These are phyloP conservation scores for Drosophila eohydei DNA, from an alignment of 2,888 invertebrate species.

Conservation along the genomic window DNA sequence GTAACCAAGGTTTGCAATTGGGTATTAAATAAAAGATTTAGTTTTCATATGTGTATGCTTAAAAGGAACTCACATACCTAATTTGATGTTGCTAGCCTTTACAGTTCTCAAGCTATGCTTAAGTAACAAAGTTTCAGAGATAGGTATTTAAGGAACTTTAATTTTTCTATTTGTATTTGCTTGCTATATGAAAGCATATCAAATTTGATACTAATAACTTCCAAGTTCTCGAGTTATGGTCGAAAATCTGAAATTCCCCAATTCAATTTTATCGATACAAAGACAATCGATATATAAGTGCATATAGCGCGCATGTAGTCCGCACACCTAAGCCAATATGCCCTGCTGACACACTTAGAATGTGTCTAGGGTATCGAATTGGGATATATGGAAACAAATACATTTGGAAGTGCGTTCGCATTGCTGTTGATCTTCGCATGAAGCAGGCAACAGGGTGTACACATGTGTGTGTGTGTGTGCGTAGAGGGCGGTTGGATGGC, in stretches of 20 bases:
- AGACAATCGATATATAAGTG: neutral
- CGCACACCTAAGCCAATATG: neutral
- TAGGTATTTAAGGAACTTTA: no score
- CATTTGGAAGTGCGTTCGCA: slow-evolving; percentile 37
- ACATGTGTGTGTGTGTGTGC: neutral
- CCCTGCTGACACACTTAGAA: neutral
- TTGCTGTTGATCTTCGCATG: slow-evolving; percentile 32
- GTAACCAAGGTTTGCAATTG: no score
- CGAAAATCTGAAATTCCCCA: neutral
- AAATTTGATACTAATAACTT: neutral
- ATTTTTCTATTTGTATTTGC: no score
- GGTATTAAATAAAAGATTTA: neutral
- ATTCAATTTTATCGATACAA: neutral
- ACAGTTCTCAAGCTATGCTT: neutral
- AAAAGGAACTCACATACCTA: neutral
- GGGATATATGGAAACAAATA: slow-evolving; percentile 19
- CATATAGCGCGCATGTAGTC: neutral
- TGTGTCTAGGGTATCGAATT: slow-evolving; percentile 4
- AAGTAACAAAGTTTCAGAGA: no score
- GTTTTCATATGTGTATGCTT: neutral
- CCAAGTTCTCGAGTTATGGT: neutral
- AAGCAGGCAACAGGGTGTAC: neutral
- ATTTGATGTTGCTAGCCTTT: neutral
- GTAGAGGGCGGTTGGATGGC: slow-evolving; percentile 57
- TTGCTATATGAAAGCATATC: neutral